Conservation (phyloP, 2,113 vertebrate genomes). For the Chaetura pelagica region DNA sequence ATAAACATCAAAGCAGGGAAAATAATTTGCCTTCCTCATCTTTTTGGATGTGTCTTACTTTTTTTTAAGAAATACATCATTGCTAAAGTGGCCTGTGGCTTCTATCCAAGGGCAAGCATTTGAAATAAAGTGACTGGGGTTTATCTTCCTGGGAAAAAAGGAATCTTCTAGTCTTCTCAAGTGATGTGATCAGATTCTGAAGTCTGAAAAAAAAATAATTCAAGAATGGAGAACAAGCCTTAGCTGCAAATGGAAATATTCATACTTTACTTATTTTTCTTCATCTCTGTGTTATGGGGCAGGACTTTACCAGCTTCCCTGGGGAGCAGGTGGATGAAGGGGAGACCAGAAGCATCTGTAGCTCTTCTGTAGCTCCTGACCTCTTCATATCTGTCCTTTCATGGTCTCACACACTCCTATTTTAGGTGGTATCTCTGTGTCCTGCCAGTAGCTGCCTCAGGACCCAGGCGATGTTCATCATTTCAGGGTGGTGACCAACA, state of each 20-base stretch:
- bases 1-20: constrained; percentile 72
- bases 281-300: not conserved
- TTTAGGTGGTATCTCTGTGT: not conserved
- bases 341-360: not conserved
- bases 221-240: not conserved
- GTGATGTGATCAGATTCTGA: not conserved
- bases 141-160: constrained; percentile 34
- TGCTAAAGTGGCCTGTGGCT: constrained; percentile 61
- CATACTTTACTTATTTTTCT: not conserved
- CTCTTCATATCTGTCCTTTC: not conserved
- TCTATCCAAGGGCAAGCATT: constrained; percentile 53
- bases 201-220: not conserved
- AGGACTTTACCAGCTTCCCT: not conserved
- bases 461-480: not conserved
- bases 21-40: constrained; percentile 66
- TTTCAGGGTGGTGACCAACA: not conserved
- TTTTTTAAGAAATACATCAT: not conserved
- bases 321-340: not conserved
- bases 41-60: constrained; percentile 23
- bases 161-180: constrained; percentile 36
- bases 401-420: not conserved
- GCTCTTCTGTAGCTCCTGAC: not conserved
- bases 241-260: not conserved
- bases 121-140: constrained; percentile 60
- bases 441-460: not conserved